Base-by-base conservation (phyloP, 2,888 invertebrate species). In the Torymus tubicola region DNA sequence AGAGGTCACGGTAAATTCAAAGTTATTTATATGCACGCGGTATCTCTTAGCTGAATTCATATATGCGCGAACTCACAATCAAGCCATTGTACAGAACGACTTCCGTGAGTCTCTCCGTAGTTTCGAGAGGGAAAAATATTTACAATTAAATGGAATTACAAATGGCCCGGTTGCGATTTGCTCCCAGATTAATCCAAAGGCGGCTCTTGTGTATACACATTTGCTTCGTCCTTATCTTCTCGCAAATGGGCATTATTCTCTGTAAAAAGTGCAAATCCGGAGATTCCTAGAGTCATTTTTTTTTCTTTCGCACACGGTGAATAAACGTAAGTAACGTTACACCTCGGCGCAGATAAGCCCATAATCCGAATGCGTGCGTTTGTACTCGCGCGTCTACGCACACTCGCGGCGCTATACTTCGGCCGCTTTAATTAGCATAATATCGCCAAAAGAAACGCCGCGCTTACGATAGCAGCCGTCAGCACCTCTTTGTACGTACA, bases 391-490 rank as follows among this genome's bases (percentile, higher is more conserved):
- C 42, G 42, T 42, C 8, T 8, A 42, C 42, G 42, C 42, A 8
- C 1, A 42, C 63, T 16, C 55, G 72, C 72, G 74, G 60, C 24
- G 24, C 67, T 65, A 68, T 65, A 68, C 67, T 73, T 77, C 82
- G 71, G 52, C 53, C 60, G 60, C 8, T 42, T 75, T 63, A 58
- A 73, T 79, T 73, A 73, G 55, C 78, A 78, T 78, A 74, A 81
- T 76, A 75, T 65, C 63, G 60, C 14, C 50, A 77, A 83, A 75
- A 76, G 21, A 72, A 68, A 61, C 12, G 24, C n/a, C 21, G 16
- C 42, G 58, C n/a, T 68, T 21, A 61, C 63, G 42, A 42, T 42
- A 42, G 42, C 42, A 5, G 42, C 8, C 8, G 42, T 8, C 42
- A 42, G 42, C 42, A 42, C 42, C 42, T 42, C 10, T 42, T 1